Percentiles rank a stretch among this genome's conserved stretches.
phyloP scores from a whole-genome alignment of 2,113 vertebrate genomes.

The Anarrhichthys ocellatus region DNA sequence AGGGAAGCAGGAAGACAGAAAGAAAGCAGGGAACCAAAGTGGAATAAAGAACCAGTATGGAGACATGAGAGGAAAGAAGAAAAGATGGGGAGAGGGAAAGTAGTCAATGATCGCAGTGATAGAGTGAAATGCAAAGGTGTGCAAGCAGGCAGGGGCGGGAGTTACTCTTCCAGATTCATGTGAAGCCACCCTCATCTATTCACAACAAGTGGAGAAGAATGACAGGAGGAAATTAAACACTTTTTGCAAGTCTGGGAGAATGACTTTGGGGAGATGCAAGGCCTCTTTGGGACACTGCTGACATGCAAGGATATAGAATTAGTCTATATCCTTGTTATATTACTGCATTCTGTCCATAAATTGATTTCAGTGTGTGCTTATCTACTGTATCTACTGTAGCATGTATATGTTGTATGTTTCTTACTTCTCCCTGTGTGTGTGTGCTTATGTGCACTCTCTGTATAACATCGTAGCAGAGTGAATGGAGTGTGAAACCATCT shows the following conservation, averaged over 20 bases:
- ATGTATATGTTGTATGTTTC: constrained; percentile 13
- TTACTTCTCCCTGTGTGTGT: not conserved
- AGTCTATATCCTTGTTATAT: constrained; percentile 4
- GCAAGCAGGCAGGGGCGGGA: constrained; percentile 23
- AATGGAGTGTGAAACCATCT: constrained; percentile 76
- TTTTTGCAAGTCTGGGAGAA: constrained; percentile 10
- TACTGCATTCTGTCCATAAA: not conserved
- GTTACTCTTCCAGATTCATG: constrained; percentile 26
- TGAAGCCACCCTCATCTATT: constrained; percentile 21
- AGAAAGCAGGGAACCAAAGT: constrained; percentile 27
- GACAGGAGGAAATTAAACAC: not conserved
- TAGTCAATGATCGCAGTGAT: constrained; percentile 15
- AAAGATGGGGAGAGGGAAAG: not conserved
- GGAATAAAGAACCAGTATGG: constrained; percentile 11
- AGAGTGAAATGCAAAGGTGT: constrained; percentile 21
- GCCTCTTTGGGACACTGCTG: constrained; percentile 31
- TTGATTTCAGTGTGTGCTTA: constrained; percentile 10
- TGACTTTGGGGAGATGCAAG: constrained; percentile 27
- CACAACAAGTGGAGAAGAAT: constrained; percentile 27
- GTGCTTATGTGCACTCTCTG: constrained; percentile 31
- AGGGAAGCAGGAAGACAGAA: constrained; percentile 25
- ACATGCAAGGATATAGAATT: constrained; percentile 43
- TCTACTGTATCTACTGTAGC: constrained; percentile 10
- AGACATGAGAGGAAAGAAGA: constrained; percentile 36
- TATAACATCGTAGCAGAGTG: constrained; percentile 66